phyloP scores from a whole-genome alignment of 2,113 vertebrate species.

The Pluvialis apricaria region DNA sequence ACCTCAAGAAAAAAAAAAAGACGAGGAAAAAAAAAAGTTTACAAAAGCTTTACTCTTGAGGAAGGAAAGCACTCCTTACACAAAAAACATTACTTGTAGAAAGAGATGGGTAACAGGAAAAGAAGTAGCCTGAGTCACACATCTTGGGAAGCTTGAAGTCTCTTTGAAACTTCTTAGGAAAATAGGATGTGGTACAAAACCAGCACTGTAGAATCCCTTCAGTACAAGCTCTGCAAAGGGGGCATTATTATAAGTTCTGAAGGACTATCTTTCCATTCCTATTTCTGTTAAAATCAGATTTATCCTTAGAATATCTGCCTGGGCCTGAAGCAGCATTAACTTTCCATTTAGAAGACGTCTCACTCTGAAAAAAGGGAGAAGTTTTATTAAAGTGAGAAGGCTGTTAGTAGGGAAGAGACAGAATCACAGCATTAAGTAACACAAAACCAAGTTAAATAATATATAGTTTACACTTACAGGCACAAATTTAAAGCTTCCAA shows the following conservation, averaged over 20 bases:
- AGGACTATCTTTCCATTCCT: background rate
- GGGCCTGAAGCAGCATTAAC: background rate
- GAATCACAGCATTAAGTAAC: background rate
- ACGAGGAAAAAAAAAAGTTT: background rate
- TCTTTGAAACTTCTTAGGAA: background rate
- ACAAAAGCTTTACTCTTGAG: background rate
- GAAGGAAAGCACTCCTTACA: background rate
- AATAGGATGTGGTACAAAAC: background rate
- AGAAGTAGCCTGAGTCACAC: background rate
- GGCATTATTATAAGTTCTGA: background rate
- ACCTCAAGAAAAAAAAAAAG: background rate
- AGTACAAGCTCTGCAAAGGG: background rate
- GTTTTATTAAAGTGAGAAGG: background rate
- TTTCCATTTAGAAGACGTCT: background rate
- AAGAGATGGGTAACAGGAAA: background rate
- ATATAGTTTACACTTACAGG: background rate
- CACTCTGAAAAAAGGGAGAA: background rate
- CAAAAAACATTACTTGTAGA: background rate
- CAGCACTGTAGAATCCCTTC: background rate
- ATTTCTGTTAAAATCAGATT: background rate
- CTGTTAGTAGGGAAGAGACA: background rate
- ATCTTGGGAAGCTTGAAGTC: background rate
- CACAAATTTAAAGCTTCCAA: background rate
- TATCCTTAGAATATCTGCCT: background rate
- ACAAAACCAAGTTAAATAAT: background rate